Evolutionary conservation across 2,888 invertebrate species (phyloP), one percentile per base, ranked within the genome.

Genomic region (Eristalis intricaria): DNA sequence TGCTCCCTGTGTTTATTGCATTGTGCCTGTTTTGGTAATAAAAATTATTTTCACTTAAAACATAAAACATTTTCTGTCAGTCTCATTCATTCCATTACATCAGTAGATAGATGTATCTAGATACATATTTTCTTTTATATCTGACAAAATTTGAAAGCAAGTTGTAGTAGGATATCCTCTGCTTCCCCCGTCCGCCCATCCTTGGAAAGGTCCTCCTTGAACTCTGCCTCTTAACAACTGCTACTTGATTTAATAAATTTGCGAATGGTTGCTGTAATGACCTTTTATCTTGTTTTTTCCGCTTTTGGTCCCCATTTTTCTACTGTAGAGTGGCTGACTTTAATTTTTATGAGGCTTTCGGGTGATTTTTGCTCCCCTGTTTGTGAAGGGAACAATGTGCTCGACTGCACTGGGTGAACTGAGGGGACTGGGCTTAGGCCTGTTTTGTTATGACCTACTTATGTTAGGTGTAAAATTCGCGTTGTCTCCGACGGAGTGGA

Each of bases 1-100:
- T 75, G 76, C 87, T 91, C 92, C 92, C 88, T 92, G 92, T 89
- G 92, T 92, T 89, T 92, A 92, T 90, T 92, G 92, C 90, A 92
- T 92, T 70, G 91, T 92, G 90, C 92, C 92, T 88, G 92, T 92
- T 90, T 91, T 92, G 92, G 92, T 92, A 89, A 92, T 76, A 84
- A 76, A n/a, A 86, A 22, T 26, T 65, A 60, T 77, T 58, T 76
- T 61, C 50, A 50, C 50, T 50, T 50, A 50, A 50, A 58, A 43
- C 29, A 22, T 64, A 64, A 15, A 29, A 40, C 22, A 29, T 74
- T 74, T 35, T 15, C 32, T 29, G 1, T 19, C 50, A 1, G 1
- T 7, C 50, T 19, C 50, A 4, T n/a, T 7, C 50, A n/a, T 10
- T 19, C 43, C 15, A 43, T 19, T n/a, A 0, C 32, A 32, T 32